Base-by-base conservation (phyloP, 2,888 invertebrate species). In the Eustalomyia histrio region DNA sequence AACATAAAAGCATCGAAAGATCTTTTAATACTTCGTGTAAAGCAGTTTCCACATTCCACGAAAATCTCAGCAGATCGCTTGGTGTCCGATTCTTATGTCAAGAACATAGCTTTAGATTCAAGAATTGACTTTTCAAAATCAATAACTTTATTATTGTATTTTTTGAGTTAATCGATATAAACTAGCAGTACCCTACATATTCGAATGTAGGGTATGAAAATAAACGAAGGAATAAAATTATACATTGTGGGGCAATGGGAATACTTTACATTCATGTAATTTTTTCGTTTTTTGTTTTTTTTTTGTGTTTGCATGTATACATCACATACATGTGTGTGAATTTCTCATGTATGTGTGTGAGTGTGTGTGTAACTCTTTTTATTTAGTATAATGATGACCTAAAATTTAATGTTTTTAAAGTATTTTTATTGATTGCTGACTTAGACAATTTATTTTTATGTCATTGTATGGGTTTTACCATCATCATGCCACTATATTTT, bases 371-470 rank as follows among this genome's bases (percentile, higher is more conserved):
- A 71, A 57, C 69, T 29, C 7, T 29, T 29, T 29, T 6, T 29
- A 6, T 76, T 80, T 64, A 69, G 76, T 69, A 57, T 71, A 81
- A 78, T 81, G 81, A 81, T 81, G 81, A 81, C 81, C 81, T 81
- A 81, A 81, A 81, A 81, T 81, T 81, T 78, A 67, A 81, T 74
- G 73, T 78, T 81, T 78, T 81, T 71, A 81, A 81, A 81, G 78
- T 81, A 81, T 78, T 81, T 81, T 81, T 81, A 81, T 81, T 81
- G 81, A 81, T 81, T 81, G 81, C 81, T 81, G 81, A 81, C 81
- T 81, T 78, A 78, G 81, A 81, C 81, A 81, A 81, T 81, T 78
- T 81, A 81, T 81, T 81, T 81, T 81, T 65, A 78, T 81, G 78
- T 81, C 81, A 81, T 81, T 81, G 81, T 61, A 81, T 74, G 74